These are phyloP conservation scores for Hemichromis elongatus DNA, from an alignment of 2,113 vertebrate species.

Conservation along the genomic window DNA sequence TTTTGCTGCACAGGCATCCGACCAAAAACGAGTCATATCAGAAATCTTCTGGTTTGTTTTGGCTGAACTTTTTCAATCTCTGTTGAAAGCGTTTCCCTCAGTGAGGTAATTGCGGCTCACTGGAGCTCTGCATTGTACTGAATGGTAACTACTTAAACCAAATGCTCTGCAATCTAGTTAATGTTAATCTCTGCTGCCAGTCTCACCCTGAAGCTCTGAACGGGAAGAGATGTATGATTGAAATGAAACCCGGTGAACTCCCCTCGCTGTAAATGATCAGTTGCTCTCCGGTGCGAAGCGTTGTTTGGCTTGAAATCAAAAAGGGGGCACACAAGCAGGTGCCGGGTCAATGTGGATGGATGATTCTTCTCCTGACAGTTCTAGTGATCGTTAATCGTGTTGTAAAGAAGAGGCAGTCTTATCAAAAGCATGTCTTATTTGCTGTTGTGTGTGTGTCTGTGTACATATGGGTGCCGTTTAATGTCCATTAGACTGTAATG, in stretches of 20 bases:
- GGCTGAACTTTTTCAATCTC: not conserved
- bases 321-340: not conserved
- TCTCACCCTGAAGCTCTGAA: not conserved
- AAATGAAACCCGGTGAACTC: not conserved
- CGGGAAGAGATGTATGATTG: not conserved
- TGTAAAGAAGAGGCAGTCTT: not conserved
- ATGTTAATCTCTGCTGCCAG: not conserved
- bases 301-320: conserved; percentile 29
- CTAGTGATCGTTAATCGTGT: conserved; percentile 28
- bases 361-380: conserved; percentile 15
- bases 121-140: not conserved
- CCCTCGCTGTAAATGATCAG: conserved; percentile 2
- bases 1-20: not conserved
- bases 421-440: conserved; percentile 10
- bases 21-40: not conserved
- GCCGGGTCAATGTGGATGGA: not conserved
- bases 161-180: not conserved
- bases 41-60: not conserved
- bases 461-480: conserved; percentile 5
- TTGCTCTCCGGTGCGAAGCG: conserved; percentile 11
- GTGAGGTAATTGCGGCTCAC: not conserved
- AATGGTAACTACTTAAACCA: not conserved
- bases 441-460: not conserved
- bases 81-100: not conserved
- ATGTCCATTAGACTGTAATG: conserved; percentile 45